Percentiles rank a stretch among this genome's conserved stretches.
Evolutionary conservation across 92 coral and sea anemone genomes (phyloP).

Genomic region (Virgularia gustaviana): DNA sequence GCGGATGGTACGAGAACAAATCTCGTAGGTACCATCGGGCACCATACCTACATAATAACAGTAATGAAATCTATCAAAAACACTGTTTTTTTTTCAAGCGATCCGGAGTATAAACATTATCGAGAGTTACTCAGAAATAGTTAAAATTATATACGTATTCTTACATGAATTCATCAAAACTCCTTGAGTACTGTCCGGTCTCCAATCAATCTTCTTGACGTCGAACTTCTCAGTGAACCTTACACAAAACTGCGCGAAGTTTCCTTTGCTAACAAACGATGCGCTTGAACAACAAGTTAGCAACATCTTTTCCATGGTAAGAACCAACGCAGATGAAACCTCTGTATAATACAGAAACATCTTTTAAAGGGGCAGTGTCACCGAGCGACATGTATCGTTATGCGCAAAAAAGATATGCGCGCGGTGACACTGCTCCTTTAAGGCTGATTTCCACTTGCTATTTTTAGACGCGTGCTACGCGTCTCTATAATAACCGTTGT

Average conservation of each 20-base stretch:
- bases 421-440: no score
- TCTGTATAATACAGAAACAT: conserved; percentile 53
- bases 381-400: not conserved
- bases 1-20: conserved; percentile 89
- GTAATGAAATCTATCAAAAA: not conserved
- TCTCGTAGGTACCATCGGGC: conserved; percentile 91
- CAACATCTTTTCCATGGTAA: conserved; percentile 84
- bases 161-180: conserved; percentile 74
- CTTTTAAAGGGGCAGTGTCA: not conserved
- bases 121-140: not conserved
- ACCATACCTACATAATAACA: conserved; percentile 64
- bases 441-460: no score
- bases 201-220: conserved; percentile 79
- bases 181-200: conserved; percentile 52
- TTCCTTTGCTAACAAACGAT: conserved; percentile 92
- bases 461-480: no score
- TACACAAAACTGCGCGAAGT: conserved; percentile 79
- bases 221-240: conserved; percentile 95
- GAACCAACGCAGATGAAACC: conserved; percentile 75
- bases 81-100: no score
- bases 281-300: conserved; percentile 89
- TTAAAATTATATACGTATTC: not conserved
- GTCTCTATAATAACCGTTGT: no score
- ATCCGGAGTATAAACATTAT: not conserved
- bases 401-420: no score